Base-by-base conservation (phyloP, 1,140 invertebrate genomes). In the Pristionchus pacificus region DNA sequence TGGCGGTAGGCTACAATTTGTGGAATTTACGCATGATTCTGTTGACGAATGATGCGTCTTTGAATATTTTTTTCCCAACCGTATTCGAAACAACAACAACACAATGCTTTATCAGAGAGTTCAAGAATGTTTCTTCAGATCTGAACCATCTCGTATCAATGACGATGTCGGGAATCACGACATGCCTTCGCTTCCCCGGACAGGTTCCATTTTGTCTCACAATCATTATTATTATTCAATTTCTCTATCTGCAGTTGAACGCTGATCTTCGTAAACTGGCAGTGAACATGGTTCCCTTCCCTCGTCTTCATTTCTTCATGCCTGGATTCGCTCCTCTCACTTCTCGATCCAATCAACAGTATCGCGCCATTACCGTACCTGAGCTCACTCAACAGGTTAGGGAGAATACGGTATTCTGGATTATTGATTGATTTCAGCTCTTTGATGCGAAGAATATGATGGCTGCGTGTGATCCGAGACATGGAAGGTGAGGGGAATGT, bases 221-320 rank as follows among this genome's bases (percentile, higher is more conserved):
- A n/a, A n/a, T n/a, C n/a, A n/a, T n/a, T n/a, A n/a, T n/a, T n/a
- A n/a, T n/a, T n/a, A n/a, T n/a, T n/a, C n/a, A n/a, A n/a, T n/a
- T n/a, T n/a, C n/a, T n/a, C n/a, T n/a, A n/a, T n/a, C n/a, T n/a
- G 59, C 27, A 87, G 77, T 73, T 88, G 74, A 88, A 88, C 73
- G 92, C 93, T 59, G 93, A 96, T 87, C 86, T 96, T 55, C 88
- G 93, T 66, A 96, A 96, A 87, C 78, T 96, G 74, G 93, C 93
- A 29, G 93, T 96, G 25, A 95, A 96, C 85, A 95, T 95, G 93
- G 93, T 95, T 57, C 93, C 93, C 64, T 96, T 87, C 81, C 93
- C 93, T 29, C 89, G 93, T 82, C 88, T 96, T 19, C 93, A 96
- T 84, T 96, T 96, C 89, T 96, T 94, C 85, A 93, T 93, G 89